These are phyloP conservation scores for Xenopus petersii DNA, from an alignment of 2,797 vertebrate species.

Conservation along the genomic window DNA sequence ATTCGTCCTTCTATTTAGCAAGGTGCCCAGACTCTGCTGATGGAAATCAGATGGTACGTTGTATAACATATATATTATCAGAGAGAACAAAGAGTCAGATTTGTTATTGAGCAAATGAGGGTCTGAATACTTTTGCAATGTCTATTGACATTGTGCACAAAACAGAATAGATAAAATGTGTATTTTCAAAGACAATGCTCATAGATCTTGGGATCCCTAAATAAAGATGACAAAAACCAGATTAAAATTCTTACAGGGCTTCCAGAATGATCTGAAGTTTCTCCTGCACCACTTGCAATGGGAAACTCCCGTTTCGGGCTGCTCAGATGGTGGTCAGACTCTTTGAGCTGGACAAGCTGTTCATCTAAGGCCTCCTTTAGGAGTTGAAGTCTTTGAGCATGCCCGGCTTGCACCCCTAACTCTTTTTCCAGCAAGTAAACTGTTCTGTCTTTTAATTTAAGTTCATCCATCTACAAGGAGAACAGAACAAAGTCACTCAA, in stretches of 20 bases:
- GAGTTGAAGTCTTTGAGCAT: conserved; percentile 90
- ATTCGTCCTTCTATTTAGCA: too few relatives aligned
- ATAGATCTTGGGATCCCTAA: too few relatives aligned
- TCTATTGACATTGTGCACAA: too few relatives aligned
- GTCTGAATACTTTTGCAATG: too few relatives aligned
- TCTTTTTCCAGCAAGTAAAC: conserved; percentile 96
- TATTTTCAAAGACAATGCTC: too few relatives aligned
- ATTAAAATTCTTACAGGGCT: conserved; percentile 84
- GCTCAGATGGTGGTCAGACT: conserved; percentile 78
- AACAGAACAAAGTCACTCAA: conserved; percentile 80
- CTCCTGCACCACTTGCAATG: conserved; percentile 82
- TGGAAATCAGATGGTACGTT: too few relatives aligned
- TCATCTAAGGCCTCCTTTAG: conserved; percentile 95
- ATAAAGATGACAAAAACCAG: neutral
- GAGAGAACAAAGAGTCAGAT: too few relatives aligned
- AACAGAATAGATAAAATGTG: too few relatives aligned
- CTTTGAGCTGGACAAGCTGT: conserved; percentile 88
- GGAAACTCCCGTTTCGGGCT: conserved; percentile 81
- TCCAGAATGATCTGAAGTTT: conserved; percentile 77
- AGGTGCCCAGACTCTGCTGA: too few relatives aligned
- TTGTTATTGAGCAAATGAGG: too few relatives aligned
- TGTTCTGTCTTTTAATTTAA: conserved; percentile 96
- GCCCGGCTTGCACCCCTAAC: conserved; percentile 89
- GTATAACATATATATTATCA: too few relatives aligned
- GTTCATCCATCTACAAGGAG: conserved; percentile 98